phyloP scores from a whole-genome alignment of 2,113 vertebrate species.

The Castor canadensis region DNA sequence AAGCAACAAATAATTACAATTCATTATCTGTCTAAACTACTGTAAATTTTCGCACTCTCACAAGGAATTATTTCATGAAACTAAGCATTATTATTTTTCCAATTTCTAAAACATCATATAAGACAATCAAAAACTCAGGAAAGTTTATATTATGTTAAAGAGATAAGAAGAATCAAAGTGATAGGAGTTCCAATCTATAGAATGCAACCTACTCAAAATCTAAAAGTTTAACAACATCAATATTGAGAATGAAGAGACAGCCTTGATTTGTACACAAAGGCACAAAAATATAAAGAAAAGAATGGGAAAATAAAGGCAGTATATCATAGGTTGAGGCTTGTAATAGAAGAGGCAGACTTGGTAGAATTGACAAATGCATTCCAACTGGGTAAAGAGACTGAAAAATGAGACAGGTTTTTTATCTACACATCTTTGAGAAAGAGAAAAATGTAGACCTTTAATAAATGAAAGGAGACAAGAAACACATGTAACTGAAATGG shows the following conservation, averaged over 20 bases:
- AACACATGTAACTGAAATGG: not conserved
- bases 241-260: not conserved
- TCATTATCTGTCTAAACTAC: not conserved
- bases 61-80: not conserved
- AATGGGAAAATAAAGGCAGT: not conserved
- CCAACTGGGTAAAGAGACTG: not conserved
- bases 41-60: not conserved
- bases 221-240: conserved; percentile 14
- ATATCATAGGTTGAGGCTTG: not conserved
- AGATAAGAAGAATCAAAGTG: not conserved
- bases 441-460: not conserved
- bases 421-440: not conserved
- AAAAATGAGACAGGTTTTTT: not conserved
- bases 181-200: not conserved
- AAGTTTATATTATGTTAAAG: not conserved
- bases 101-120: not conserved
- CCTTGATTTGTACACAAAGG: not conserved
- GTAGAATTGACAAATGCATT: not conserved
- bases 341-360: not conserved
- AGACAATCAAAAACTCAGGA: not conserved
- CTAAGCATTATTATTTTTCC: not conserved
- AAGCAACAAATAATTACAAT: not conserved
- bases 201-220: not conserved
- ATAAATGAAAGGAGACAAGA: not conserved
- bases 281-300: not conserved